Evolutionary conservation across 2,888 invertebrate genomes (phyloP), one percentile per base, ranked within the genome.

Genomic region (Alloscopus bannaensis): DNA sequence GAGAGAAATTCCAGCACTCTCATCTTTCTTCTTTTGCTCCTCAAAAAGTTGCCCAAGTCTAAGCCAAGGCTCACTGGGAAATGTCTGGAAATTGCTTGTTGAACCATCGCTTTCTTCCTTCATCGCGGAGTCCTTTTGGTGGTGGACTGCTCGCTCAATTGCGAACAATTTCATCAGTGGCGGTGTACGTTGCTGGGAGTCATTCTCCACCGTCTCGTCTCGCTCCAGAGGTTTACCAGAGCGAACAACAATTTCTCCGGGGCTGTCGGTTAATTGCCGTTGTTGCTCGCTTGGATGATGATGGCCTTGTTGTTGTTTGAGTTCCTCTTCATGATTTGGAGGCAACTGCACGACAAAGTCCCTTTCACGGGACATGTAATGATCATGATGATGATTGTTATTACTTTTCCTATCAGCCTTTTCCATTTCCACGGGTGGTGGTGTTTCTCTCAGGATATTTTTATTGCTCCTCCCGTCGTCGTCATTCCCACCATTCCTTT

Each of bases 321-420:
- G 16, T 55, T 42, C 59, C 8, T 59, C 26, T 45, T 6, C 24
- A 29, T 6, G 22, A 57, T 70, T 55, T 16, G 29, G 29, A 57
- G 64, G 28, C 8, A 36, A 13, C 20, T 55, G 18, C 8, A n/a
- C 18, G 26, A n/a, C 55, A 18, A 24, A 22, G 16, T 50, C 22
- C 36, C 22, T 36, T 66, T 18, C 16, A 36, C 55, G 40, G 55
- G 52, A 13, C 26, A 24, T 18, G n/a, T 52, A 68, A 57, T 65
- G 40, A 66, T 59, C 57, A 29, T 69, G 60, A 57, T 57, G 45
- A 26, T 29, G 59, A 76, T 69, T 69, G 76, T 76, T 69, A 76
- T 76, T 69, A 31, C 45, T 76, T 69, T 76, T 62, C 69, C 76
- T 69, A 69, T 76, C 76, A 75, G 36, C 47, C 24, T 65, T 40